A percentile compares a stretch with the other conserved stretches of the same genome.
Evolutionary conservation across 2,888 invertebrate species (phyloP).

Genomic region (Meganola albula): DNA sequence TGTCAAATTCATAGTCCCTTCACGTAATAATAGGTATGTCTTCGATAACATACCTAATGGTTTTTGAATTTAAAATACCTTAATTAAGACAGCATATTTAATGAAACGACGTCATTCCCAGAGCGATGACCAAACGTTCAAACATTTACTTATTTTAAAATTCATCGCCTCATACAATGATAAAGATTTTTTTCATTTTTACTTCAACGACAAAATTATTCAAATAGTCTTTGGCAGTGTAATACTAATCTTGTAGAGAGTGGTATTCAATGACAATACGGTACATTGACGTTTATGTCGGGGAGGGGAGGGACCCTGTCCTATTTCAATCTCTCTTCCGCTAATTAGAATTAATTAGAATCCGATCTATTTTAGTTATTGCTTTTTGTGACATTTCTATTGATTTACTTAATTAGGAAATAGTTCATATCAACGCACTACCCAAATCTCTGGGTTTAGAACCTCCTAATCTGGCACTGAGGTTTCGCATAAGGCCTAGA

Average conservation of each 20-base stretch:
- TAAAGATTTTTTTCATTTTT: constrained; percentile 31
- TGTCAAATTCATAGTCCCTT: too few species aligned
- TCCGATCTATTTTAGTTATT: constrained; percentile 38
- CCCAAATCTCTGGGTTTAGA: too few species aligned
- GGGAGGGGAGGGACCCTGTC: constrained; percentile 34
- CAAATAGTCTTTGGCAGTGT: constrained; percentile 46
- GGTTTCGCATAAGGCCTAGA: too few species aligned
- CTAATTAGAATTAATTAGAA: constrained; percentile 63
- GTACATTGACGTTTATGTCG: constrained; percentile 54
- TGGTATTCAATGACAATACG: constrained; percentile 55
- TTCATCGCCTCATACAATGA: constrained; percentile 15
- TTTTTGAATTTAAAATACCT: too few species aligned
- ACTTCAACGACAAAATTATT: constrained; percentile 57
- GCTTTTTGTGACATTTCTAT: constrained; percentile 31
- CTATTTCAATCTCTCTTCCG: constrained; percentile 27
- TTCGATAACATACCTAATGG: too few species aligned
- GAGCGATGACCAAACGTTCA: too few species aligned
- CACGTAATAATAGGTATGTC: too few species aligned
- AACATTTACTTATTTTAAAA: too few species aligned
- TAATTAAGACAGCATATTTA: too few species aligned
- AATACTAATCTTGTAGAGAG: constrained; percentile 42
- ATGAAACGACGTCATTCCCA: too few species aligned
- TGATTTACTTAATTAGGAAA: constrained; percentile 23
- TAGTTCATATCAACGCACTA: constrained; percentile 4
- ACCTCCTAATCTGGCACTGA: too few species aligned